Conservation (phyloP, 2,113 vertebrate genomes). For the Argyrosomus japonicus region DNA sequence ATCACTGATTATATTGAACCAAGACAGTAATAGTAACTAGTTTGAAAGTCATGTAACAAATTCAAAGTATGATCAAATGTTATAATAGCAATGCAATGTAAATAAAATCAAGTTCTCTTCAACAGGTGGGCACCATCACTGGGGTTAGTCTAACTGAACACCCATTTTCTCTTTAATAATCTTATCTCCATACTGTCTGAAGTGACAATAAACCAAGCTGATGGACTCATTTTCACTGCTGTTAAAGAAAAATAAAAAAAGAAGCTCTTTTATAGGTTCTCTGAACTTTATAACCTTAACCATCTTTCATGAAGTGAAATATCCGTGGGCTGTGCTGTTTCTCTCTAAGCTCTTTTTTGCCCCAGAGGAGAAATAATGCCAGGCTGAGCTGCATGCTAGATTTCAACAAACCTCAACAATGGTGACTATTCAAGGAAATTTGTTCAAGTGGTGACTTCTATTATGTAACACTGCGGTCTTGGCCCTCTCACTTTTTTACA, state of each 20-base stretch:
- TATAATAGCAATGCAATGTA: too few species aligned
- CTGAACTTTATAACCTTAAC: conserved; percentile 47
- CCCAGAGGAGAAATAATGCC: neutral
- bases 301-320: conserved; percentile 46
- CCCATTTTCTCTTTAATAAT: conserved; percentile 5
- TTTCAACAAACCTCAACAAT: neutral
- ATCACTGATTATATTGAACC: too few species aligned
- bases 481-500: neutral
- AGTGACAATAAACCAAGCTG: conserved; percentile 48
- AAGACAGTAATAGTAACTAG: too few species aligned
- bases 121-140: neutral
- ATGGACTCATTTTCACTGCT: conserved; percentile 53
- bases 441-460: conserved; percentile 11
- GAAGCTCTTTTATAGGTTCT: conserved; percentile 36
- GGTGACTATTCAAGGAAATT: conserved; percentile 17
- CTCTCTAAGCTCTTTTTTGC: conserved; percentile 14
- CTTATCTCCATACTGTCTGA: conserved; percentile 28
- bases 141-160: neutral
- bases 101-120: neutral
- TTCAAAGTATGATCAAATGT: too few species aligned
- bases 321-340: conserved; percentile 40
- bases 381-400: neutral
- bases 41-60: too few species aligned
- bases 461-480: neutral
- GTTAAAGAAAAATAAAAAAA: conserved; percentile 61